Evolutionary conservation across 2,113 vertebrate species (phyloP), one percentile per base, ranked within the genome.

Genomic region (Nymphicus hollandicus): DNA sequence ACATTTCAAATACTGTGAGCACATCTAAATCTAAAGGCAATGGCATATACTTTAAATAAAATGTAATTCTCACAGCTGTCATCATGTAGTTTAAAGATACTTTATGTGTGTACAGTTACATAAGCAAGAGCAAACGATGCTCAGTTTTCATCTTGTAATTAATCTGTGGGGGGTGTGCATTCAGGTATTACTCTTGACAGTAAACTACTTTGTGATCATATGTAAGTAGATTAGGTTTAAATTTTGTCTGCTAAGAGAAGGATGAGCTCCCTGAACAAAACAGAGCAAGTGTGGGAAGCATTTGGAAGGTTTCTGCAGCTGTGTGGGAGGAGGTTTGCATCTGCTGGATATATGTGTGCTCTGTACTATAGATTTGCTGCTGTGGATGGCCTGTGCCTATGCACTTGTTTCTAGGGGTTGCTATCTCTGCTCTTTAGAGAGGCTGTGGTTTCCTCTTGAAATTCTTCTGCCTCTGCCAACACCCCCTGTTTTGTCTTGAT

Each of bases 371-470:
- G 13, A 33, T 66, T 43, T 71, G 33, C 71, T 86, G 74, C 46
- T 83, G 53, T 11, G 47, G 14, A 43, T 86, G 71, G 33, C 25
- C 58, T 76, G 23, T 65, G 70, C 52, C 53, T 46, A 5, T 78
- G 71, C 79, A 74, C 68, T 93, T 91, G 46, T 74, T 95, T 77
- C 31, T 52, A 12, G 28, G 25, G 52, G 12, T 63, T 68, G 28
- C 66, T 89, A 6, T 10, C 60, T 70, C 71, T 83, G 68, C 65
- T 61, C 6, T 43, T n/a, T 17, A 25, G 61, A 81, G 43, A 52
- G 61, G 44, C 53, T 85, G 24, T 79, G 61, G 41, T 76, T 91
- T 93, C 80, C 52, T 89, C 44, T 79, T 78, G 56, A 71, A n/a
- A 58, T 46, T n/a, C 68, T 46, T 64, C 58, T 86, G 88, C 66